Evolutionary conservation across 2,888 invertebrate species (phyloP).

Genomic region (Mythimna ferrago): DNA sequence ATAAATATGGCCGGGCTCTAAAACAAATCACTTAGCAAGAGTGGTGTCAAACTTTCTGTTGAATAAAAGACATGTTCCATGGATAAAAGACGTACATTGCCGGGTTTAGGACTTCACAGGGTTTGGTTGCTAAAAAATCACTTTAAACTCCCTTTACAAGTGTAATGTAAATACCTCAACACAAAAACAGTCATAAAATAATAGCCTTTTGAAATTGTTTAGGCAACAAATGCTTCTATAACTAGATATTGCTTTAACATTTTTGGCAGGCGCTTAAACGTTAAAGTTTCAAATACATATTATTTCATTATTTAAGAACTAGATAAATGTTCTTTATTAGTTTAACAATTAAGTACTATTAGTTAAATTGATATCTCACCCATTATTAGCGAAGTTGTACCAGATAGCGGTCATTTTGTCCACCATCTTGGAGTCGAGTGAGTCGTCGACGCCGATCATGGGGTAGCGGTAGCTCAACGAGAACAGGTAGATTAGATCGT

Average conservation of each 20-base stretch:
- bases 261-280: neutral
- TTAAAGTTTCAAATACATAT: no score
- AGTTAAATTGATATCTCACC: conserved; percentile 68
- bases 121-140: neutral
- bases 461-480: conserved; percentile 81
- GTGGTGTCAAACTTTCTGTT: no score
- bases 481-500: conserved; percentile 89
- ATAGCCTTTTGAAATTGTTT: neutral
- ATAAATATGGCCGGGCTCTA: no score
- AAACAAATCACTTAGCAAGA: no score
- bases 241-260: neutral
- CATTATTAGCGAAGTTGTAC: conserved; percentile 88
- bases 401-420: conserved; percentile 83
- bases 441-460: conserved; percentile 72
- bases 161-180: neutral
- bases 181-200: neutral
- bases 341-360: no score
- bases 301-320: no score
- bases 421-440: conserved; percentile 82
- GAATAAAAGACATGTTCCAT: no score
- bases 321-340: no score
- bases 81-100: neutral
- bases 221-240: neutral
- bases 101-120: neutral
- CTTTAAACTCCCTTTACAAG: neutral